phyloP scores from a whole-genome alignment of 2,113 vertebrate species.

The Mastomys coucha region DNA sequence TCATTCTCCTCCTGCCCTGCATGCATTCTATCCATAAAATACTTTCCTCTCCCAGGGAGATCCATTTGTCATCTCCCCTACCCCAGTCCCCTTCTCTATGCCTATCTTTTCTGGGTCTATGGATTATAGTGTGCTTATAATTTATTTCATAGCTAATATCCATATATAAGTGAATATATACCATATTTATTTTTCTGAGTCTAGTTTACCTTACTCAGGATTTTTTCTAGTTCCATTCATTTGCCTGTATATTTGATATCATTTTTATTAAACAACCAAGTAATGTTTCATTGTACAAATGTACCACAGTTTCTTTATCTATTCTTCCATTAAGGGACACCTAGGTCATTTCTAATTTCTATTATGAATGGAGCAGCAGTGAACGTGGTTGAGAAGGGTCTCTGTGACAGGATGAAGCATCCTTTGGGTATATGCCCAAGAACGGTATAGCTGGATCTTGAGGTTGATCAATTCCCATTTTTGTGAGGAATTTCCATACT shows the following conservation, averaged over 20 bases:
- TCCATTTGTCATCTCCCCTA: not conserved
- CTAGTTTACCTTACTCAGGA: not conserved
- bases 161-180: not conserved
- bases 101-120: not conserved
- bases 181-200: not conserved
- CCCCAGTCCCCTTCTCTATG: no score
- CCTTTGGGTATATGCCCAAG: not conserved
- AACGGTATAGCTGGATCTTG: not conserved
- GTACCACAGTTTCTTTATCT: not conserved
- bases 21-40: not conserved
- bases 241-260: not conserved
- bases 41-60: not conserved
- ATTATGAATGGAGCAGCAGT: not conserved
- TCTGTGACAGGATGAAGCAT: not conserved
- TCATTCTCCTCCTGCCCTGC: no score
- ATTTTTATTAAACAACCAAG: not conserved
- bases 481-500: not conserved
- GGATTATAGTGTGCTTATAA: not conserved
- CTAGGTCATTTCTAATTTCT: not conserved
- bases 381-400: not conserved
- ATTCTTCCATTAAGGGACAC: not conserved
- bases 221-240: not conserved
- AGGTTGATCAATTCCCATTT: not conserved
- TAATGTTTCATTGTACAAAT: not conserved
- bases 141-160: not conserved